Conservation (phyloP, 2,113 vertebrate species). For the Grallaria varia region DNA sequence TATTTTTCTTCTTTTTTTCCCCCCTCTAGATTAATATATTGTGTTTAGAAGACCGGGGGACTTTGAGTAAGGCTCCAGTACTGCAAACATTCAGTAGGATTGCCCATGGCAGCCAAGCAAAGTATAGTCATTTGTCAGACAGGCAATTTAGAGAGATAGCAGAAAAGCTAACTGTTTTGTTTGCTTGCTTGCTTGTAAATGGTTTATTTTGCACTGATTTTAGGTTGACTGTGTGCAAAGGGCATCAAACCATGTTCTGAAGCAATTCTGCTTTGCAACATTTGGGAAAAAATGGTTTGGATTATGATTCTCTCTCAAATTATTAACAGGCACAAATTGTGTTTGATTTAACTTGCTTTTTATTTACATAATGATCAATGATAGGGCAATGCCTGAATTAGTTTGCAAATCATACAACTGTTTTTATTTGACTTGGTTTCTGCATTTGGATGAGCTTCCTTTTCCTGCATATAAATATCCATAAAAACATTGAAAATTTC, state of each 20-base stretch:
- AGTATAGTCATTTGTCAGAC: background rate
- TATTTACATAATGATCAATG: background rate
- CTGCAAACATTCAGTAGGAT: background rate
- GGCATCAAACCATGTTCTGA: background rate
- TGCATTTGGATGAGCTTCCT: background rate
- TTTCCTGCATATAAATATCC: constrained; percentile 17
- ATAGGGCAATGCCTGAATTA: background rate
- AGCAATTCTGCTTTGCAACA: background rate
- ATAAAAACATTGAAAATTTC: constrained; percentile 27
- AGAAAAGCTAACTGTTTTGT: background rate
- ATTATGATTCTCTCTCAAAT: background rate
- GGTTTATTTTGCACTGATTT: background rate
- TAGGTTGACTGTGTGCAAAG: background rate
- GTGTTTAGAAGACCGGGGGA: background rate
- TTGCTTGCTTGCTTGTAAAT: background rate
- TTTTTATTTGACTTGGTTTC: constrained; percentile 1
- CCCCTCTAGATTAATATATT: background rate
- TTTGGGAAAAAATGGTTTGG: background rate
- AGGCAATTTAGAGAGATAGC: background rate
- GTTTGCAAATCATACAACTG: background rate
- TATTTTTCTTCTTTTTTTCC: background rate
- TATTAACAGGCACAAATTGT: constrained; percentile 9
- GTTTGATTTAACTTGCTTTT: constrained; percentile 17
- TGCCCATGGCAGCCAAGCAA: background rate
- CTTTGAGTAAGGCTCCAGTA: background rate